These are phyloP conservation scores for Pyrrhopygopsis socrates DNA, from an alignment of 2,888 invertebrate genomes.

Conservation along the genomic window DNA sequence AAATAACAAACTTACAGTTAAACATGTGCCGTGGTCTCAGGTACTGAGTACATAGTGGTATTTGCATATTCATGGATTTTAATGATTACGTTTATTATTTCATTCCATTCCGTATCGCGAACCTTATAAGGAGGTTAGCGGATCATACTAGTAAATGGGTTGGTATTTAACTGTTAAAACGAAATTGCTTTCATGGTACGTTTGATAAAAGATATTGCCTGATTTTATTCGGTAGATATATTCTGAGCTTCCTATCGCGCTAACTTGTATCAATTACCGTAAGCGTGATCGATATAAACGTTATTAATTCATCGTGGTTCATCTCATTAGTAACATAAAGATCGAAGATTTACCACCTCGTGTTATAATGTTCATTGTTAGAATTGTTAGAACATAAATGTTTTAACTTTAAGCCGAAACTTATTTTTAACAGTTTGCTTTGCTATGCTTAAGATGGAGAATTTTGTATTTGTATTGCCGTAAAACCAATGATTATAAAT, in stretches of 20 bases:
- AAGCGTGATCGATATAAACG: conserved; percentile 18
- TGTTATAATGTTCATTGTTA: background rate
- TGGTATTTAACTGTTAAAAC: conserved; percentile 17
- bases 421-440: too few relatives aligned
- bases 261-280: conserved; percentile 9
- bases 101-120: conserved; percentile 29
- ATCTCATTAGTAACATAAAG: conserved; percentile 2
- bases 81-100: conserved; percentile 49
- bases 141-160: conserved; percentile 29
- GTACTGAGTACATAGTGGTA: conserved; percentile 26
- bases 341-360: conserved; percentile 5
- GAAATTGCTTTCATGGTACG: conserved; percentile 26
- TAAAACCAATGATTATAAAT: too few relatives aligned
- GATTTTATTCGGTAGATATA: conserved; percentile 24
- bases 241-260: background rate
- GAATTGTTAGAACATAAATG: too few relatives aligned
- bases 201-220: conserved; percentile 17
- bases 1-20: conserved; percentile 39
- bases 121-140: conserved; percentile 46
- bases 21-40: background rate
- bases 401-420: too few relatives aligned
- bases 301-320: conserved; percentile 12
- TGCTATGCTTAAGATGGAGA: too few relatives aligned
- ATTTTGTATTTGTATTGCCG: too few relatives aligned
- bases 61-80: conserved; percentile 53